These are phyloP conservation scores for Hippocampus comes DNA, from an alignment of 2,113 vertebrate species.

Conservation along the genomic window DNA sequence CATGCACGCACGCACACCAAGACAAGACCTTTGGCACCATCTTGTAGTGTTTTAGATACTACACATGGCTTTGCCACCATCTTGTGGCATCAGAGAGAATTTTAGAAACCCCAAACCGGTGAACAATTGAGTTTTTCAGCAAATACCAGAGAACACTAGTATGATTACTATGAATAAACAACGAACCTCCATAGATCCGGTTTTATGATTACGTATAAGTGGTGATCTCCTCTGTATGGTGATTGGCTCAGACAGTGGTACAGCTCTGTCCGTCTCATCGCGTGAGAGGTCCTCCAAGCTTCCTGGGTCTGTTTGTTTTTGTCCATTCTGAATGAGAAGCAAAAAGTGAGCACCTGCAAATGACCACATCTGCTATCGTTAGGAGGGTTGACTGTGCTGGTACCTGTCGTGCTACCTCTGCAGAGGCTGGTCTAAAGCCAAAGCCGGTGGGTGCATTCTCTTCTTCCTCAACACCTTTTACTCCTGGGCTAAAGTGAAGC, in stretches of 20 bases:
- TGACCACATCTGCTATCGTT: neutral
- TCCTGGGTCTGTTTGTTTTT: slow-evolving; percentile 83
- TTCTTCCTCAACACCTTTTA: slow-evolving; percentile 91
- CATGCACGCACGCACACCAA: too few species aligned
- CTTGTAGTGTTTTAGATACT: too few species aligned
- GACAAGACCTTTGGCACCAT: too few species aligned
- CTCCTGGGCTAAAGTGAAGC: slow-evolving; percentile 95
- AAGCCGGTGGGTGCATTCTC: slow-evolving; percentile 87
- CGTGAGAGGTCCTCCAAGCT: slow-evolving; percentile 83
- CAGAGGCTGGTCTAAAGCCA: slow-evolving; percentile 92
- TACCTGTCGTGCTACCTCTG: slow-evolving; percentile 77
- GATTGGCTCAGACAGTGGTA: slow-evolving; percentile 77
- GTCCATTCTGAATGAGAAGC: slow-evolving; percentile 76
- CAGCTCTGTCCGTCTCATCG: slow-evolving; percentile 76
- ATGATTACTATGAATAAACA: neutral
- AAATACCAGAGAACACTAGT: too few species aligned
- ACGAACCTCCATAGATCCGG: slow-evolving; percentile 94
- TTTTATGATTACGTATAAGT: slow-evolving; percentile 87
- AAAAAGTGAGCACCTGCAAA: neutral
- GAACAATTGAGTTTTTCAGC: too few species aligned
- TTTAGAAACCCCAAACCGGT: too few species aligned
- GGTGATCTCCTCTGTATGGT: slow-evolving; percentile 83
- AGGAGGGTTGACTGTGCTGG: neutral
- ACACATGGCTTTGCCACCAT: too few species aligned
- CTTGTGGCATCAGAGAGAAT: too few species aligned